Base-by-base conservation (phyloP, 2,113 vertebrate species). In the Rhadina sibilatrix region DNA sequence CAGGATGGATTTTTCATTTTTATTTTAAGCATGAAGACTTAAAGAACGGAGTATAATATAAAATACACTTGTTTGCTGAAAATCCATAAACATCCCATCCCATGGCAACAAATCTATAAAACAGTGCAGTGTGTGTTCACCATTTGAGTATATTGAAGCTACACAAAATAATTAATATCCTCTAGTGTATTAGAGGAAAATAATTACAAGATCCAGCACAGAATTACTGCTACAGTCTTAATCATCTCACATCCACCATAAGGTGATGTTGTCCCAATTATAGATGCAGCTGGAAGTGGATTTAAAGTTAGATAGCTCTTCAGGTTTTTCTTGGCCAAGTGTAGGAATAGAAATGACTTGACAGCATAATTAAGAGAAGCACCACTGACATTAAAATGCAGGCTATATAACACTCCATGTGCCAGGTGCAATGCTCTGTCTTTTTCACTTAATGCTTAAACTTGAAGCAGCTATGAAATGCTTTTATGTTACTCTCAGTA, bases 211-310 rank as follows among this genome's bases (percentile, higher is more conserved):
- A 75, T 66, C 33, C 3, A 1, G 13, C 15, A 68, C 30, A 84
- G 65, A 93, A 82, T 82, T 75, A 78, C 68, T 78, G n/a, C 38
- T 87, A 25, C 35, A 76, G n/a, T 61, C 81, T 92, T 95, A 94
- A 91, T 95, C 40, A 89, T 44, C 65, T 82, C 76, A 78, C 25
- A 53, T 69, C 28, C 50, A 81, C 57, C 12, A 37, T 66, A 78
- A 64, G 40, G 65, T 71, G 78, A 66, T 82, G 31, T 87, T 94
- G n/a, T 46, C 56, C 80, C 72, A 60, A 5, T 92, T 94, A 91
- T 37, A 82, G 56, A 90, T 94, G 47, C 70, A 92, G 31, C 69
- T 89, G 77, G 83, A 91, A 92, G 76, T 76, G 65, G 30, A 50
- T 91, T 94, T 84, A 92, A 87, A 91, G 3, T 27, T 75, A 75